Evolutionary conservation across 2,797 vertebrate genomes (phyloP), one percentile per base, ranked within the genome.

Genomic region (Cheirogaleus major): DNA sequence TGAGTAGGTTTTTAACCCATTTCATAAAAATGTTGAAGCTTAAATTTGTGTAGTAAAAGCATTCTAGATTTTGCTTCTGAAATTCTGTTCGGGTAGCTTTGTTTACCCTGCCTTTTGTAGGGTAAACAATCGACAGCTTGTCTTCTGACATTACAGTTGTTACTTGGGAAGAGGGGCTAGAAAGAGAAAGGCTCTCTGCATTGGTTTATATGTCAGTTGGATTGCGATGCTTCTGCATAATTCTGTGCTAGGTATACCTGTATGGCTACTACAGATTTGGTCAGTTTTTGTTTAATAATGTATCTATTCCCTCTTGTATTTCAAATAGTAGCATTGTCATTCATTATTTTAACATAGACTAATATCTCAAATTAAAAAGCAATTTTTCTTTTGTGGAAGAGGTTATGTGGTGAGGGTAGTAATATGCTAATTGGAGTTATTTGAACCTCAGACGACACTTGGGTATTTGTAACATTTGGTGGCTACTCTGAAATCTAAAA

Each of bases 51-150:
- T 75, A 43, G 12, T 79, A 63, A 78, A 93, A 93, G 50, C 61
- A 86, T 59, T 11, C 32, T 92, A 48, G 81, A 78, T 79, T 50
- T 86, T 97, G 35, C n/a, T 82, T 81, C 73, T 90, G 43, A 65
- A 91, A 67, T 67, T 89, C 2, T 89, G 2, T 72, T 4, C 55
- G 50, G 14, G 9, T 91, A 22, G 20, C 38, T 76, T 38, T 92
- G 45, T 92, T 78, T 94, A 84, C n/a, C 35, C 35, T 89, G 30
- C 30, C 30, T 65, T 57, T 57, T 38, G 38, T 38, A 38, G 38
- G 38, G 38, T 38, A 38, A 38, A 38, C 38, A 5, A 18, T 76
- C 32, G 79, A 35, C 72, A 72, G 52, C 55, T 59, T 76, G 1
- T 55, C 30, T 91, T 93, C 25, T 78, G 7, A n/a, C 32, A 55